These are phyloP conservation scores for Conomelus anceps DNA, from an alignment of 2,888 invertebrate genomes.

Conservation along the genomic window DNA sequence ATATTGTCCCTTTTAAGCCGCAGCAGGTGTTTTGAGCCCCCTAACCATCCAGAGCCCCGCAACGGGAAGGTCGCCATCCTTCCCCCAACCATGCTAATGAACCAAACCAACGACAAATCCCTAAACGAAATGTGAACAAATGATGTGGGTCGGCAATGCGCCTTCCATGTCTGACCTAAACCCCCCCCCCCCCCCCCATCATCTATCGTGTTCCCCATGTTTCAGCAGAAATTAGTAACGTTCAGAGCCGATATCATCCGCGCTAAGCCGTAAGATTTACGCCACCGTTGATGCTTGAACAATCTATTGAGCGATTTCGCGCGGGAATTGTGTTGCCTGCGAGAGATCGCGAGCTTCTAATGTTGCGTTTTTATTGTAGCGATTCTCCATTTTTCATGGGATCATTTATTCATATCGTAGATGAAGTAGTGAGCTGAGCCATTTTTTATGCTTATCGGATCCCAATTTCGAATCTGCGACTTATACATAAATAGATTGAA, in stretches of 20 bases:
- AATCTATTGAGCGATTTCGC: not conserved
- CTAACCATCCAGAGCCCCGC: not conserved
- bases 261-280: not conserved
- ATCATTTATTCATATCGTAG: too few species aligned
- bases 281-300: not conserved
- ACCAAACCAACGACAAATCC: not conserved
- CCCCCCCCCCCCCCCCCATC: not conserved
- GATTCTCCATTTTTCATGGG: not conserved
- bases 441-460: too few species aligned
- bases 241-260: not conserved
- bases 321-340: not conserved
- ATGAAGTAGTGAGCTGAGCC: too few species aligned
- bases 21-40: conserved; percentile 2
- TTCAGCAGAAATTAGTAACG: not conserved
- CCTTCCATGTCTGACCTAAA: not conserved
- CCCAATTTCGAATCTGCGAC: too few species aligned
- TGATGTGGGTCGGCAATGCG: not conserved
- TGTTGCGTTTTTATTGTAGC: not conserved
- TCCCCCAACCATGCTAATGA: not conserved
- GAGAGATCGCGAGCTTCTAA: not conserved
- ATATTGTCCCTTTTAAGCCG: conserved; percentile 2
- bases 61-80: not conserved
- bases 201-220: not conserved
- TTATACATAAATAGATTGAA: too few species aligned
- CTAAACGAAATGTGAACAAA: not conserved